These are phyloP conservation scores for Eremobia ochroleuca DNA, from an alignment of 2,888 invertebrate genomes.

Conservation along the genomic window DNA sequence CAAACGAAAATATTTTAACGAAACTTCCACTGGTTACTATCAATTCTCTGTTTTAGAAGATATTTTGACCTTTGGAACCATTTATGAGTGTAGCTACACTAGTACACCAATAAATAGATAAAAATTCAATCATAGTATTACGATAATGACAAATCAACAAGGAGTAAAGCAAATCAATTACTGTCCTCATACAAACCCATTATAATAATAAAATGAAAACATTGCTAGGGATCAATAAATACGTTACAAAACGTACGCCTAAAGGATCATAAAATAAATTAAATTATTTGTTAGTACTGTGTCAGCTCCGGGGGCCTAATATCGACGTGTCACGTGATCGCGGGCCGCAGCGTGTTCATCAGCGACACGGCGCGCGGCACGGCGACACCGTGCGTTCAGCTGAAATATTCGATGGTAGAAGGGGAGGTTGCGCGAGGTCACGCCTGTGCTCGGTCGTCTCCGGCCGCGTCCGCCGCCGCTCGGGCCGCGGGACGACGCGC, in stretches of 20 bases:
- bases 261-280: constrained; percentile 59
- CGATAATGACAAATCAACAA: constrained; percentile 6
- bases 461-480: constrained; percentile 76
- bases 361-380: constrained; percentile 64
- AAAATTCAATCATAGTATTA: not conserved
- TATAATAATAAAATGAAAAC: constrained; percentile 36
- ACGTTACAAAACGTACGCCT: constrained; percentile 37
- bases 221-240: constrained; percentile 46
- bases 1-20: not conserved
- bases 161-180: constrained; percentile 12
- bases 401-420: constrained; percentile 85
- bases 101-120: not conserved
- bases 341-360: constrained; percentile 67
- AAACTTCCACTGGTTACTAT: too few relatives aligned
- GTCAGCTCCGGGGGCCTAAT: constrained; percentile 66
- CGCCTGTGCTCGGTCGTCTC: constrained; percentile 84
- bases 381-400: constrained; percentile 85
- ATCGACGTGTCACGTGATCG: constrained; percentile 73
- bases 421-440: constrained; percentile 89
- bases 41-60: not conserved
- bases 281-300: constrained; percentile 63
- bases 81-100: not conserved
- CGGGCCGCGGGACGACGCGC: constrained; percentile 83
- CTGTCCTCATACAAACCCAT: constrained; percentile 2
- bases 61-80: not conserved